Evolutionary conservation across 2,797 vertebrate genomes (phyloP), one percentile per base, ranked within the genome.

Genomic region (Siniperca scherzeri): DNA sequence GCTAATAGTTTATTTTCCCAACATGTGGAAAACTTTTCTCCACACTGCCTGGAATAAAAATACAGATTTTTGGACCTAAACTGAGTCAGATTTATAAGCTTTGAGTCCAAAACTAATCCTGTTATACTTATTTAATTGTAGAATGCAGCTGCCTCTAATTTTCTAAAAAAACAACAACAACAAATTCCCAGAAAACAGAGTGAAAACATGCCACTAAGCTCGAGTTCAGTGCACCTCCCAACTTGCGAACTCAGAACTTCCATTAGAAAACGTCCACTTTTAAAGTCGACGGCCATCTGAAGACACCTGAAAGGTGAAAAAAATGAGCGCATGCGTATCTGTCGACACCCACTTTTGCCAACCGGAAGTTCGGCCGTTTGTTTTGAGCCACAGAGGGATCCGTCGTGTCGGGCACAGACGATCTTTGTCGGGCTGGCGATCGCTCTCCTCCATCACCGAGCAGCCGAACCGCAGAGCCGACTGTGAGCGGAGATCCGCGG

Each of bases 391-490:
- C 40, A 1, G 48, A 85, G 89, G 82, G 82, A 83, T 5, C 2
- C 30, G 7, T 88, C 83, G 0, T 1, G 1, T 0, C 0, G 0
- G 0, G 0, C 0, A 0, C 1, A 69, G 77, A 82, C 38, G 87
- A 92, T 92, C 91, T 92, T 21, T 40, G 88, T 13, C 2, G 0
- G 77, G 21, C 83, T 85, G 82, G 71, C 62, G 36, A 77, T 73
- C 4, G 67, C 80, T 59, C 44, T 38, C 30, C 27, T 81, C 84
- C 74, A 77, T 36, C 87, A 73, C 76, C 81, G 56, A 44, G 53
- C 77, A 70, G 75, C 3, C 13, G 11, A 55, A 67, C 40, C 85
- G 9, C 83, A 83, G 82, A 87, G 10, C 27, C 30, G 76, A 60
- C 27, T 30, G 30, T 0, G 82, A 71, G n/a, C 64, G 67, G 61